Conservation (phyloP, 1,140 invertebrate species). For the Drosophila kanapiae region DNA sequence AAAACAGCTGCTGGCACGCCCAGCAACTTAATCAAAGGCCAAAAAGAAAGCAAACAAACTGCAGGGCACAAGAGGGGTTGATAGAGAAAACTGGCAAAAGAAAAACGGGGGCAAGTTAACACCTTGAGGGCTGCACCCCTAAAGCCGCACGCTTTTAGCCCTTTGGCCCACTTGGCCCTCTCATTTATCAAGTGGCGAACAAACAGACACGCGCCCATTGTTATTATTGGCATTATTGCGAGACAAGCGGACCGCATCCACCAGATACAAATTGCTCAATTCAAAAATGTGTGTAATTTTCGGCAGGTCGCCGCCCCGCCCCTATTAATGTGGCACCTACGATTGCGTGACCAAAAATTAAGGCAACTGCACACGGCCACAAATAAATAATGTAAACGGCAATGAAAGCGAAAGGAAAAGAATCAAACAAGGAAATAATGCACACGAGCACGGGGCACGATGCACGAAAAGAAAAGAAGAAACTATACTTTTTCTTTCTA, state of each 20-base stretch:
- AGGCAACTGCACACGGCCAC: slow-evolving; percentile 15
- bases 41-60: slow-evolving; percentile 3
- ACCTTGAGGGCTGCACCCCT: slow-evolving; percentile 32
- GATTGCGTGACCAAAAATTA: slow-evolving; percentile 30
- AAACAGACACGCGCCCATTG: slow-evolving; percentile 70
- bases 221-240: slow-evolving; percentile 77
- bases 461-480: background rate
- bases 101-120: slow-evolving; percentile 51
- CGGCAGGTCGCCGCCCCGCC: slow-evolving; percentile 19
- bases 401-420: slow-evolving; percentile 15
- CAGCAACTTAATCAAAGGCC: slow-evolving; percentile 71
- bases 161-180: slow-evolving; percentile 40
- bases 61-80: too few relatives aligned
- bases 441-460: background rate
- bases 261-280: slow-evolving; percentile 73
- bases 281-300: slow-evolving; percentile 66
- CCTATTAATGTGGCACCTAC: slow-evolving; percentile 22
- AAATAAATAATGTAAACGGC: slow-evolving; percentile 44
- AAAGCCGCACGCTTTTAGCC: background rate
- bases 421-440: slow-evolving; percentile 22
- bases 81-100: background rate
- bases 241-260: slow-evolving; percentile 46
- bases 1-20: slow-evolving; percentile 71
- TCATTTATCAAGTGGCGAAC: slow-evolving; percentile 76
- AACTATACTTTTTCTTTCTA: background rate